Conservation (phyloP, 1,140 invertebrate species). For the Pectinophora gossypiella region DNA sequence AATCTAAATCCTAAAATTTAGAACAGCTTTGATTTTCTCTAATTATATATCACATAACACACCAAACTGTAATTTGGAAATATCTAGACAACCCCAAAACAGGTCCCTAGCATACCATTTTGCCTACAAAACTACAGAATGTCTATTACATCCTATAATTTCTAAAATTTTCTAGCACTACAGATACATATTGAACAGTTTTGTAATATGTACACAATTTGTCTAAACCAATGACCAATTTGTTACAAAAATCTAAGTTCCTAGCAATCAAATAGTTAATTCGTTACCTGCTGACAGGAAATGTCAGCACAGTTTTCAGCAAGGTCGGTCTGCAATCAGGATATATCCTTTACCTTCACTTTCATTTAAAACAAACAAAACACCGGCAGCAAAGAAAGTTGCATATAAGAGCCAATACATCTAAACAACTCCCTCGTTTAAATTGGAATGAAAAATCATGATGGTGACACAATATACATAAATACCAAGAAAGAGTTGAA, state of each 20-base stretch:
- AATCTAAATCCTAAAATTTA: background rate
- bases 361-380: conserved; percentile 14
- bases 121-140: conserved; percentile 19
- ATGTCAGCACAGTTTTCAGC: conserved; percentile 74
- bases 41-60: conserved; percentile 27
- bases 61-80: conserved; percentile 13
- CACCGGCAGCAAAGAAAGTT: conserved; percentile 22
- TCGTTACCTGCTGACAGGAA: conserved; percentile 73
- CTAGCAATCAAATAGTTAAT: conserved; percentile 57
- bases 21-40: conserved; percentile 8
- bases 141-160: conserved; percentile 17
- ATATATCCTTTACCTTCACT: conserved; percentile 43
- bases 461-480: too few species aligned
- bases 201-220: conserved; percentile 36
- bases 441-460: too few species aligned
- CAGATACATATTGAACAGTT: conserved; percentile 32
- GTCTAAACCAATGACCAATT: conserved; percentile 44
- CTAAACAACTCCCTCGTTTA: too few species aligned
- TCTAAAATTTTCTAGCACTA: conserved; percentile 55
- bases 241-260: conserved; percentile 56
- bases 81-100: conserved; percentile 16
- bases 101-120: conserved; percentile 32
- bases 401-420: too few species aligned
- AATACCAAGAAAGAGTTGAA: too few species aligned
- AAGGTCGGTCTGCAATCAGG: conserved; percentile 72